Evolutionary conservation across 2,797 vertebrate genomes (phyloP), one percentile per base, ranked within the genome.

Genomic region (Sphenodon punctatus): DNA sequence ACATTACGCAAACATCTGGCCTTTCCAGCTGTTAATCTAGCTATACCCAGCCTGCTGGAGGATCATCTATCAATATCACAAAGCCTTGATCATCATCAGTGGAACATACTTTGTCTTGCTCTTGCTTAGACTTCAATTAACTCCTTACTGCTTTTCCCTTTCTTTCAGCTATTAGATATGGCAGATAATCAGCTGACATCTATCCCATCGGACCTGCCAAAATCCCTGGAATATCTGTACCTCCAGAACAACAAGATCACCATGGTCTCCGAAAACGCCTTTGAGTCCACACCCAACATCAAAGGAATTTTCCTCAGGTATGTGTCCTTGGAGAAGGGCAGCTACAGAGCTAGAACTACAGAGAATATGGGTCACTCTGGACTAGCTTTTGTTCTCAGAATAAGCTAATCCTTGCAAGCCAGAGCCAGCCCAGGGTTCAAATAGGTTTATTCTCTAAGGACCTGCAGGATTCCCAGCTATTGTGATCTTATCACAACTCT

Each of bases 261-360:
- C 71, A 91, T 80, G 0, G 84, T 99, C 78, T 93, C 97, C 1
- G 96, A 96, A 48, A 95, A 95, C 7, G 97, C 97, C 32, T 99
- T 99, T 66, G 96, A 98, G 88, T 96, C 96, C 71, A 99, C 97
- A 2, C 98, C 98, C 45, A 98, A 98, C 77, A 97, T 99, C 92
- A 99, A 98, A 91, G 97, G 97, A 67, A 97, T 99, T 95, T 99
- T 97, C 87, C 97, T 99, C 87, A 97, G 98, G 98, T 99, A 17
- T 66, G 68, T 79, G 34, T 27, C 11, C 49, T 34, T 64, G 22
- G 25, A 30, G 22, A 91, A 86, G 42, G 14, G 15, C 38, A 39
- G 13, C 15, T 10, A 6, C n/a, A n/a, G n/a, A n/a, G n/a, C n/a
- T n/a, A n/a, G n/a, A n/a, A n/a, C n/a, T n/a, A n/a, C n/a, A n/a